phyloP scores from a whole-genome alignment of 2,113 vertebrate species.

The Nycticorax nycticorax region DNA sequence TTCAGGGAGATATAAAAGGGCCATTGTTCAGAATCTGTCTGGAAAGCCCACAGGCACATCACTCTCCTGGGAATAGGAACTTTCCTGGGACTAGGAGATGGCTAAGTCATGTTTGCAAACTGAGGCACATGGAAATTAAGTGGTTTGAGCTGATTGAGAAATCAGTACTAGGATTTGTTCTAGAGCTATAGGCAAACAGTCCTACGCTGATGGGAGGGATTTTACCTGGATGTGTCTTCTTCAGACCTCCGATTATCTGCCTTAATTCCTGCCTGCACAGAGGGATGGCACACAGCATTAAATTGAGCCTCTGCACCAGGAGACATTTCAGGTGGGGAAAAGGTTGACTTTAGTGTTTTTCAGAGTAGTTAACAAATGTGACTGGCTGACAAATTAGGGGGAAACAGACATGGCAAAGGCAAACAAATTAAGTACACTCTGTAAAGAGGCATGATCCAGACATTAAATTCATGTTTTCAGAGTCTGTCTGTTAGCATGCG shows the following conservation, averaged over 20 bases:
- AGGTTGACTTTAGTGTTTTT: background rate
- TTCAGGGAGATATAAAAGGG: background rate
- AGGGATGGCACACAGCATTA: background rate
- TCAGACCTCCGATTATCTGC: background rate
- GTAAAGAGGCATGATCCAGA: background rate
- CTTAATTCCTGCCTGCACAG: background rate
- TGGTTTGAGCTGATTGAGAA: background rate
- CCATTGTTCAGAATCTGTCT: background rate
- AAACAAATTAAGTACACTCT: background rate
- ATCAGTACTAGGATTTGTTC: background rate
- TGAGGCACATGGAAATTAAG: background rate
- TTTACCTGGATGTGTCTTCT: background rate
- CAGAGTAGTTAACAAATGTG: background rate
- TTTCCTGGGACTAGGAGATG: background rate
- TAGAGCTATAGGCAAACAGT: background rate
- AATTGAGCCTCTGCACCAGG: background rate
- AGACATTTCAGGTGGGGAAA: background rate
- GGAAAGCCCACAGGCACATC: background rate
- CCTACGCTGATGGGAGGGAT: background rate
- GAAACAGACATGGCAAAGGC: background rate
- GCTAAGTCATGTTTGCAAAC: background rate
- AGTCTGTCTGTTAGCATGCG: background rate
- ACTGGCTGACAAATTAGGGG: too few relatives aligned
- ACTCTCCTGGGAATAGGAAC: background rate
- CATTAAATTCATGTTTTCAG: background rate